phyloP scores from a whole-genome alignment of 2,888 invertebrate genomes.

The Exocentrus adspersus region DNA sequence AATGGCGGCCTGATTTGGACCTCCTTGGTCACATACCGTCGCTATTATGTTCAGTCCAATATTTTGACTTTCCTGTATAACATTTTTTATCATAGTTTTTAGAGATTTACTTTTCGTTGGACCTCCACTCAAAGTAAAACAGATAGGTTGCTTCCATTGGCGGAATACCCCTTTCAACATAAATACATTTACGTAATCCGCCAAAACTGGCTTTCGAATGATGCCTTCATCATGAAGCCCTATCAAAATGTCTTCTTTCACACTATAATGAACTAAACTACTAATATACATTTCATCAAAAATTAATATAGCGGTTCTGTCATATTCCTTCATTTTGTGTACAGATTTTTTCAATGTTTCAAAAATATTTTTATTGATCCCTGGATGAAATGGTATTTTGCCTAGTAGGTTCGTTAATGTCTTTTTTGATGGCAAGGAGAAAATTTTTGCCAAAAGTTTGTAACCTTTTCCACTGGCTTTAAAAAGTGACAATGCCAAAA shows the following conservation, averaged over 20 bases:
- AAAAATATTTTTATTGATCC: conserved; percentile 13
- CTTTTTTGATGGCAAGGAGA: conserved; percentile 14
- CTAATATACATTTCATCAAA: conserved; percentile 49
- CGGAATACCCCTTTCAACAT: conserved; percentile 10
- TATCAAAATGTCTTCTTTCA: conserved; percentile 4
- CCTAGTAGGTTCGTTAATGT: not conserved
- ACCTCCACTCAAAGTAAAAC: conserved; percentile 11
- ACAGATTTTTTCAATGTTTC: not conserved
- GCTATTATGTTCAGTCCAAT: conserved; percentile 36
- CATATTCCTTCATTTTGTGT: too few relatives aligned
- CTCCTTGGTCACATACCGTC: conserved; percentile 40
- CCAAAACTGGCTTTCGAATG: conserved; percentile 1
- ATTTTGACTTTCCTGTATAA: conserved; percentile 13
- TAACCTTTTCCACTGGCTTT: conserved; percentile 16
- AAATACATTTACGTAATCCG: not conserved
- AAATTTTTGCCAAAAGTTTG: not conserved
- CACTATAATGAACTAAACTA: not conserved
- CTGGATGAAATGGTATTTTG: conserved; percentile 6
- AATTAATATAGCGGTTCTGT: conserved; percentile 50
- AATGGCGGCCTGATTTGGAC: conserved; percentile 24
- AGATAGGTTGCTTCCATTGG: conserved; percentile 7
- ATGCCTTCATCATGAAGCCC: conserved; percentile 1
- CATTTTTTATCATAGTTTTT: conserved; percentile 4
- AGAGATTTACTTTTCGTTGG: conserved; percentile 15
- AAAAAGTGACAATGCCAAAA: conserved; percentile 20